A percentile compares a stretch with the other conserved stretches of the same genome.
Evolutionary conservation across 2,113 vertebrate species (phyloP).

Genomic region (Equus quagga): DNA sequence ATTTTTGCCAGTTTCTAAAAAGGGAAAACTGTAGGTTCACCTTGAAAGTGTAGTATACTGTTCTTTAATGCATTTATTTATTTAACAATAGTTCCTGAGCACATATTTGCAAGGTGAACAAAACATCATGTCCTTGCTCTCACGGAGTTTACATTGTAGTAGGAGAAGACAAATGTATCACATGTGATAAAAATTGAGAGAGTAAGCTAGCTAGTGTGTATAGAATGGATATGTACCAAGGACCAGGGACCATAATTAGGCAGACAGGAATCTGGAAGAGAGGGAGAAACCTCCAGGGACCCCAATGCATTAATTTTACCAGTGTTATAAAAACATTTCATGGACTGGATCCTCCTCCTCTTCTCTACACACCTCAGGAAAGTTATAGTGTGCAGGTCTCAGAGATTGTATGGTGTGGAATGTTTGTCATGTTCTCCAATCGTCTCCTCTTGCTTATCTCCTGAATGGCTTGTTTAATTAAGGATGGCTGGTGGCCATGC

Average conservation of each 20-base stretch:
- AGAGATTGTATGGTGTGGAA: neutral
- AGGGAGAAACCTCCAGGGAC: neutral
- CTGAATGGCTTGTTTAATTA: neutral
- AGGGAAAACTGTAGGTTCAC: neutral
- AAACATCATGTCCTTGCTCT: neutral
- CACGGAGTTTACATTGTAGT: neutral
- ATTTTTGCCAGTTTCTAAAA: neutral
- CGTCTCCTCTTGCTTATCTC: neutral
- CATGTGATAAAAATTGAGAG: neutral
- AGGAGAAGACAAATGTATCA: neutral
- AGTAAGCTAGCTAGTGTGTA: neutral
- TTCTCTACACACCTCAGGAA: neutral
- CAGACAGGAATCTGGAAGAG: neutral
- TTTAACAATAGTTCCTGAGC: conserved; percentile 9
- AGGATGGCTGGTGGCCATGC: neutral
- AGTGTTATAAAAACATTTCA: neutral
- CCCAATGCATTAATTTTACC: neutral
- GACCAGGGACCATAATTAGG: neutral
- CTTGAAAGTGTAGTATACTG: neutral
- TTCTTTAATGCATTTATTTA: neutral
- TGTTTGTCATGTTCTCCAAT: neutral
- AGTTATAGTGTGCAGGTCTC: neutral
- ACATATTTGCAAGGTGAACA: conserved; percentile 13
- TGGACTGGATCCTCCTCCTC: neutral
- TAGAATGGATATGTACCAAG: neutral